Conservation (phyloP, 2,888 invertebrate species). For the Cryptocephalus primarius region DNA sequence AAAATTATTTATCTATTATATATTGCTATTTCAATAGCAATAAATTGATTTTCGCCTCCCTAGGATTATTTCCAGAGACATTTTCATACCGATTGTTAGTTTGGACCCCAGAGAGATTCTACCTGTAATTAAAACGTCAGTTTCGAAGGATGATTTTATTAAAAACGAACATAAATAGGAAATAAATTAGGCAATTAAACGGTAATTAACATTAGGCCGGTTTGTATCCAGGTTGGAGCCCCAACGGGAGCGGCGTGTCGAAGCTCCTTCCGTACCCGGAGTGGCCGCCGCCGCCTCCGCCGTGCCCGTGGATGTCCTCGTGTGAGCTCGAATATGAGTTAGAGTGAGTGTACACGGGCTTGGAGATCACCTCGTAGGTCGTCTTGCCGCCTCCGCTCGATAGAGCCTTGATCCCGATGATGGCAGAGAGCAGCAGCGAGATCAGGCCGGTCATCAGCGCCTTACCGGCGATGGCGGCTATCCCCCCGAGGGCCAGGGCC, state of each 20-base stretch:
- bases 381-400: constrained; percentile 54
- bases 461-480: constrained; percentile 70
- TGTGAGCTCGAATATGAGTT: constrained; percentile 52
- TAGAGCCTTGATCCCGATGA: constrained; percentile 60
- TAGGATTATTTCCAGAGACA: too few species aligned
- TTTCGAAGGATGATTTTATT: too few species aligned
- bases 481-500: constrained; percentile 58
- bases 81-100: too few species aligned
- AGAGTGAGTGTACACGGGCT: constrained; percentile 60
- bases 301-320: constrained; percentile 38
- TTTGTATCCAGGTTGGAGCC: constrained; percentile 25
- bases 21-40: too few species aligned
- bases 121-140: too few species aligned
- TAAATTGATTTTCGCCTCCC: too few species aligned
- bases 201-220: constrained; percentile 3
- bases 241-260: constrained; percentile 26
- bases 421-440: constrained; percentile 62
- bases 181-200: too few species aligned
- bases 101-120: too few species aligned
- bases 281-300: constrained; percentile 27
- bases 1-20: too few species aligned
- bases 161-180: too few species aligned
- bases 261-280: constrained; percentile 40
- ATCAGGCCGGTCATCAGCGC: constrained; percentile 69
- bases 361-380: constrained; percentile 71